Evolutionary conservation across 2,113 vertebrate genomes (phyloP), one percentile per base, ranked within the genome.

Genomic region (Holacanthus passer): DNA sequence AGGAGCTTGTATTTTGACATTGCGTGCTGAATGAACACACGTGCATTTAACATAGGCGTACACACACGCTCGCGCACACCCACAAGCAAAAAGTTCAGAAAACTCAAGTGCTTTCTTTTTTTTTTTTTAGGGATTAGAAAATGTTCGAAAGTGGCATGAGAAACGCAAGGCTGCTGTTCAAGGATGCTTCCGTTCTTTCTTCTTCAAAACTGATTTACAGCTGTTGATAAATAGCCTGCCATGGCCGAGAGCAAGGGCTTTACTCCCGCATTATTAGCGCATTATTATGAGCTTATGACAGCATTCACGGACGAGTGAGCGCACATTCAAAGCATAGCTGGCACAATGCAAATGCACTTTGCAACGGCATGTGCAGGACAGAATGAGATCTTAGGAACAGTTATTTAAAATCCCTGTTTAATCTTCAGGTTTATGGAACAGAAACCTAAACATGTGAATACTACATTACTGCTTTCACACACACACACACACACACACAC

Each of bases 151-250:
- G 71, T 67, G 60, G 80, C 72, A 37, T 78, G 83, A 86, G 83
- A 89, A 77, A 88, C 14, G 62, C 45, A 53, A 68, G 70, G 78
- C 74, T 41, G 78, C 73, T 5, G 31, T 84, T 91, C 86, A 87
- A 62, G 73, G 81, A 81, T 24, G 82, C 86, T 88, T 91, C 91
- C 87, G 64, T 43, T 90, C 87, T 89, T 90, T 89, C 86, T 91
- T 78, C 65, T 88, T 79, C 58, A 11, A 56, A 76, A 64, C 68
- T 86, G 91, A 93, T 89, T 91, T 91, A 90, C 87, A 75, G 86
- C 81, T 71, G 72, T 83, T 79, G 82, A 83, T 89, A 86, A 90
- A 87, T 16, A 70, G 37, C 53, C 45, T 20, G 83, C 81, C 55
- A 41, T 14, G 56, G 62, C 70, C 47, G 48, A 75, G 37, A 58